Evolutionary conservation across 2,797 vertebrate species (phyloP).

Genomic region (Lophotriccus pileatus): DNA sequence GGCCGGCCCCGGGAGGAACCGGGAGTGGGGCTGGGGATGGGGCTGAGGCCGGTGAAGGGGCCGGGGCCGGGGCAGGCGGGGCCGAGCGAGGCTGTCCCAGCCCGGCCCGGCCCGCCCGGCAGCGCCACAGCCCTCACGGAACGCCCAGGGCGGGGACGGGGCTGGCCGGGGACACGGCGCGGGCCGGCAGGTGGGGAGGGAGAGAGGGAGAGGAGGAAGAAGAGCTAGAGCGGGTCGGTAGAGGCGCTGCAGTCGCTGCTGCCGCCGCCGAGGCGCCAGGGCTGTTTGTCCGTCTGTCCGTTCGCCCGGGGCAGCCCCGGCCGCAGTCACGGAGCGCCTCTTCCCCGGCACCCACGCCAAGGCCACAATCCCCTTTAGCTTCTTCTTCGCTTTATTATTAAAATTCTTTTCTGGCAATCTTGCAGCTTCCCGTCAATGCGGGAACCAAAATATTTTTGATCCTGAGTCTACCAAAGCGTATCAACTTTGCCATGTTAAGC

Average conservation of each 20-base stretch:
- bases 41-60: no score
- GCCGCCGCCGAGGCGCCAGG: neutral
- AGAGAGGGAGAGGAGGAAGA: neutral
- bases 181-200: neutral
- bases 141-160: neutral
- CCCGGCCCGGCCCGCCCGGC: neutral
- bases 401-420: neutral
- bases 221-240: neutral
- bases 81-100: neutral
- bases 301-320: neutral
- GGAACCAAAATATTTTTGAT: neutral
- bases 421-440: no score
- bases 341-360: no score
- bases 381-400: neutral
- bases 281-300: neutral
- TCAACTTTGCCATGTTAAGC: neutral
- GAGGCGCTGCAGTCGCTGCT: neutral
- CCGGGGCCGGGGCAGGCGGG: neutral
- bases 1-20: no score
- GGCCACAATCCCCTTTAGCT: no score
- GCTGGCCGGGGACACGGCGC: neutral
- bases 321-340: neutral
- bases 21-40: no score
- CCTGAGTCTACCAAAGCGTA: neutral
- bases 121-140: neutral